Conservation (phyloP, 2,888 invertebrate species). For the Matsumyia berberina region DNA sequence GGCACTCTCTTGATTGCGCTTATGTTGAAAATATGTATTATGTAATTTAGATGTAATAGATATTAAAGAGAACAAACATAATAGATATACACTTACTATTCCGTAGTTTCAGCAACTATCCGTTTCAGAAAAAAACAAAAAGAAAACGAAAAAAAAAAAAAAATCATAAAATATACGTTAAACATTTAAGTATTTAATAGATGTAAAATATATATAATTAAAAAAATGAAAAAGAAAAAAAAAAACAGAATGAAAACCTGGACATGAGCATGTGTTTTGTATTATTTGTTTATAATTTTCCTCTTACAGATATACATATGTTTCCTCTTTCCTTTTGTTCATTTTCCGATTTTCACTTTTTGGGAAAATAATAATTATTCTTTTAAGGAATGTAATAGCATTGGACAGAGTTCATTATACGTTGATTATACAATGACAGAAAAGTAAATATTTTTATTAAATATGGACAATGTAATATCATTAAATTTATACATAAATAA, state of each 20-base stretch:
- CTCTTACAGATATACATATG: slow-evolving; percentile 45
- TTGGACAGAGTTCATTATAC: slow-evolving; percentile 71
- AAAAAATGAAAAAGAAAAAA: slow-evolving; percentile 30
- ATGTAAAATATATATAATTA: slow-evolving; percentile 62
- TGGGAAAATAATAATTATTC: slow-evolving; percentile 56
- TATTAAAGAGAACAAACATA: slow-evolving; percentile 40
- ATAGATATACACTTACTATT: slow-evolving; percentile 69
- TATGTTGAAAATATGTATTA: slow-evolving; percentile 61
- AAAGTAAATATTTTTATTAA: slow-evolving; percentile 75
- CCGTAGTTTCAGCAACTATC: slow-evolving; percentile 72
- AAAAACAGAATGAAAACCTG: slow-evolving; percentile 18
- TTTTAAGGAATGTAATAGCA: slow-evolving; percentile 68
- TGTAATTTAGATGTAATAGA: slow-evolving; percentile 67
- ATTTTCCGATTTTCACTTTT: slow-evolving; percentile 49
- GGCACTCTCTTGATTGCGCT: slow-evolving; percentile 60
- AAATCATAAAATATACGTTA: slow-evolving; percentile 53
- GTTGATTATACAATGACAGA: slow-evolving; percentile 71
- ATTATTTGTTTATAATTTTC: slow-evolving; percentile 67
- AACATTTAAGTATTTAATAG: slow-evolving; percentile 73
- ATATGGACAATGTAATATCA: slow-evolving; percentile 76
- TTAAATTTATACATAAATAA: slow-evolving; percentile 77
- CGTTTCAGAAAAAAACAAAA: slow-evolving; percentile 31
- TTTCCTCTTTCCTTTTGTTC: slow-evolving; percentile 25
- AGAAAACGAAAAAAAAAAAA: no score
- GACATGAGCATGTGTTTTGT: slow-evolving; percentile 59